A percentile compares a stretch with the other conserved stretches of the same genome.
These are phyloP conservation scores for Siniperca obscura DNA, from an alignment of 2,797 vertebrate species.

Conservation along the genomic window DNA sequence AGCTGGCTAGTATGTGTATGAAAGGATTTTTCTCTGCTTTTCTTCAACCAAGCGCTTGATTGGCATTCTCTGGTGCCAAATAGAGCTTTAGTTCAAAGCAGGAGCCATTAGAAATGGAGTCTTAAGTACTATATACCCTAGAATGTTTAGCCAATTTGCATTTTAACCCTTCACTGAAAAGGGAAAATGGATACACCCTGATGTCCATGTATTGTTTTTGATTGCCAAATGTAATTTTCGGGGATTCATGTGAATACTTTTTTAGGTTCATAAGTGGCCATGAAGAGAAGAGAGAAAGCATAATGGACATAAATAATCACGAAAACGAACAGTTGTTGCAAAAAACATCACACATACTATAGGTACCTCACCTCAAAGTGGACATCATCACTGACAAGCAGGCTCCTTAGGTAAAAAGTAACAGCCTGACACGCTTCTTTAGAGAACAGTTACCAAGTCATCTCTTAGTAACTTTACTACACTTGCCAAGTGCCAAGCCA, in stretches of 20 bases:
- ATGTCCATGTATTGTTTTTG: slow-evolving; percentile 16
- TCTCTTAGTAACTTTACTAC: slow-evolving; percentile 54
- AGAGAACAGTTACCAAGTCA: slow-evolving; percentile 28
- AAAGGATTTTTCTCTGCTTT: slow-evolving; percentile 57
- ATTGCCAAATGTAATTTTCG: slow-evolving; percentile 59
- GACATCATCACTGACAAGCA: slow-evolving; percentile 17
- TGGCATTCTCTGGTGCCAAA: slow-evolving; percentile 66
- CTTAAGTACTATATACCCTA: slow-evolving; percentile 45
- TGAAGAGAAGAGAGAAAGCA: slow-evolving; percentile 2
- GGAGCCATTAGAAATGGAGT: slow-evolving; percentile 56
- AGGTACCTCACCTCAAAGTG: slow-evolving; percentile 46
- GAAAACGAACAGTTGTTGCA: slow-evolving; percentile 27
- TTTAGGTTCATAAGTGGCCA: slow-evolving; percentile 7
- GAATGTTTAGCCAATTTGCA: slow-evolving; percentile 73
- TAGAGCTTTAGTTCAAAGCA: slow-evolving; percentile 57
- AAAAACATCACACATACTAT: slow-evolving; percentile 17
- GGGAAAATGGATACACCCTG: slow-evolving; percentile 17
- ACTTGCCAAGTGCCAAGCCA: slow-evolving; percentile 69
- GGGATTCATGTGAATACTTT: slow-evolving; percentile 48
- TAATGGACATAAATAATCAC: not conserved
- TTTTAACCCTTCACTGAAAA: slow-evolving; percentile 58
- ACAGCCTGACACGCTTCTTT: slow-evolving; percentile 15
- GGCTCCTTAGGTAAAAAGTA: slow-evolving; percentile 16
- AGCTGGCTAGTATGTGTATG: slow-evolving; percentile 37
- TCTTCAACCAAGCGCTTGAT: slow-evolving; percentile 49